Evolutionary conservation across 2,797 vertebrate species (phyloP), one percentile per base, ranked within the genome.

Genomic region (Pteronotus mesoamericanus): DNA sequence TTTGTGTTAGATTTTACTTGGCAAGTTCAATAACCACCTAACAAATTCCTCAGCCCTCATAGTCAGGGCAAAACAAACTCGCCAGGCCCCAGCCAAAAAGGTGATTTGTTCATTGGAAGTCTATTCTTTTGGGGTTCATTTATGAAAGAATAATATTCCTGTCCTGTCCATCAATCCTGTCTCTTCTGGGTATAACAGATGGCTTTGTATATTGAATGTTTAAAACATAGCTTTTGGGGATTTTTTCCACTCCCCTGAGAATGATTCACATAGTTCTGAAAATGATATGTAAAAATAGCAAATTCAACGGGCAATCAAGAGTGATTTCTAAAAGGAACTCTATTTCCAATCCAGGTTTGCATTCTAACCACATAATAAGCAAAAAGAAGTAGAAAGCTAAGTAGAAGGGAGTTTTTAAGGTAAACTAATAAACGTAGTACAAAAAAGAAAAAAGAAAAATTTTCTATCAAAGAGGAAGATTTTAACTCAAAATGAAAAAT

Each of bases 1-100:
- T 92, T 64, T 85, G 16, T 72, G 83, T 48, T 88, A 78, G 18
- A 94, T 90, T 94, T 91, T 95, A 69, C 96, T 1, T 92, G 77
- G 86, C 29, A 90, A 80, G 8, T 92, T 93, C 78, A 94, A 44
- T 71, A 55, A 82, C 66, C 46, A 51, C 68, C 42, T 94, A 95
- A 91, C 6, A 86, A 94, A 80, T 69, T 66, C n/a, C 75, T 91
- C 29, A 51, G 66, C 3, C 78, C 19, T 84, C 9, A 66, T 9
- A 83, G 10, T 91, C 46, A 55, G 78, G 2, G 26, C 34, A 91
- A 94, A 86, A 68, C 12, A 72, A 75, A 83, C 57, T 94, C 74
- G 19, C 37, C 64, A 91, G 15, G 4, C 84, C 37, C 37, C 64
- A 44, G 21, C 9, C 86, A 29, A 93, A 77, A 88, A 91, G 8